phyloP scores from a whole-genome alignment of 2,888 invertebrate genomes.

The Bruchidius siliquastri region DNA sequence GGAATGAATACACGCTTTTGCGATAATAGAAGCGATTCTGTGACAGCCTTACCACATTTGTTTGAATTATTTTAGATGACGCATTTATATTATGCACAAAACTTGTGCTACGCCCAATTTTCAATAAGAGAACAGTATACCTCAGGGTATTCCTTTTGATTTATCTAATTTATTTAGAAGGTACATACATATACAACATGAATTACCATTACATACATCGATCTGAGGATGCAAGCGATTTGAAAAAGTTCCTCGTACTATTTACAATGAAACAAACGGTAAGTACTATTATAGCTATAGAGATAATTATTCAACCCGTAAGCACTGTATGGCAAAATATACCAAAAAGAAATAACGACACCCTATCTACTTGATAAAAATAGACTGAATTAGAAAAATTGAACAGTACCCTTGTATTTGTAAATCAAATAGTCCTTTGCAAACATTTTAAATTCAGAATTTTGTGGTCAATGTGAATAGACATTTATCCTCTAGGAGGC shows the following conservation, averaged over 20 bases:
- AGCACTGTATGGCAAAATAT: no score
- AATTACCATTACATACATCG: background rate
- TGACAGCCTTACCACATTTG: background rate
- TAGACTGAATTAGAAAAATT: no score
- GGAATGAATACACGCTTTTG: no score
- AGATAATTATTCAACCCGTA: no score
- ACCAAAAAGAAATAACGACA: no score
- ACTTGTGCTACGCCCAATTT: background rate
- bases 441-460: no score
- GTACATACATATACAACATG: background rate
- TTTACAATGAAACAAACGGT: background rate
- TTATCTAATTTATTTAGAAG: background rate
- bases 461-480: no score
- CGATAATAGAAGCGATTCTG: no score
- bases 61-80: background rate
- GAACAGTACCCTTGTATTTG: no score
- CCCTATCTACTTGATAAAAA: no score
- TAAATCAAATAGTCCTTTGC: no score
- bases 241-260: background rate
- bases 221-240: background rate
- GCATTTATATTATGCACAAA: background rate
- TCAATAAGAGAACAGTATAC: background rate
- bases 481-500: no score
- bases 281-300: background rate
- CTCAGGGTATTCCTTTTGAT: background rate